Evolutionary conservation across 2,113 vertebrate genomes (phyloP).

Genomic region (Macquaria ambigua): DNA sequence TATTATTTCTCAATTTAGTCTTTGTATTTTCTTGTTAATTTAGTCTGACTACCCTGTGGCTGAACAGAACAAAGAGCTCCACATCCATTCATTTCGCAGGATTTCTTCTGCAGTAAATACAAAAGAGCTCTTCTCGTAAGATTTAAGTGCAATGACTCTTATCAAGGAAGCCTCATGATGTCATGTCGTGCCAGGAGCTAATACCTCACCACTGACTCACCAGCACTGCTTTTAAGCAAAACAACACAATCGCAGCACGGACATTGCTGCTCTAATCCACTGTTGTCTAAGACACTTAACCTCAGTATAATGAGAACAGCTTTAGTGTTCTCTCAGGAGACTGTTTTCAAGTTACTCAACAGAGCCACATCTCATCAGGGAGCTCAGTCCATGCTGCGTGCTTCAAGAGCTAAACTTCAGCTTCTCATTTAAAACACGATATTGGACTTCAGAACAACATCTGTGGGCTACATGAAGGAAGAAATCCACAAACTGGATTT

Average conservation of each 20-base stretch:
- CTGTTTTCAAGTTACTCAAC: slow-evolving; percentile 17
- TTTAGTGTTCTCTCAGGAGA: slow-evolving; percentile 33
- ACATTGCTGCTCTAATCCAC: slow-evolving; percentile 28
- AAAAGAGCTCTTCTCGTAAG: slow-evolving; percentile 29
- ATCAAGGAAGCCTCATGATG: slow-evolving; percentile 48
- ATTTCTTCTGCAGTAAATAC: slow-evolving; percentile 31
- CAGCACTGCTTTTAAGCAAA: slow-evolving; percentile 20
- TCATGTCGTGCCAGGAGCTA: slow-evolving; percentile 42
- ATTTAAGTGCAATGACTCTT: slow-evolving; percentile 36
- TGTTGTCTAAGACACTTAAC: slow-evolving; percentile 39
- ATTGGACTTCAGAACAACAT: slow-evolving; percentile 5
- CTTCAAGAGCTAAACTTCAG: slow-evolving; percentile 22
- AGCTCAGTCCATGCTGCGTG: not conserved
- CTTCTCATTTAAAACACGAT: slow-evolving; percentile 22
- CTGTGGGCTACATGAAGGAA: not conserved
- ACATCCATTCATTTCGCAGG: slow-evolving; percentile 19
- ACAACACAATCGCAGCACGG: slow-evolving; percentile 15
- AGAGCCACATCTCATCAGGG: slow-evolving; percentile 33
- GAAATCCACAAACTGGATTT: not conserved
- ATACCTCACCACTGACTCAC: slow-evolving; percentile 28
- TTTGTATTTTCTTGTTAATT: slow-evolving; percentile 36
- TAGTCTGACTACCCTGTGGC: slow-evolving; percentile 30
- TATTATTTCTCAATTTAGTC: slow-evolving; percentile 15
- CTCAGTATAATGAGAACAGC: slow-evolving; percentile 35
- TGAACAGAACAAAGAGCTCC: slow-evolving; percentile 56